Evolutionary conservation across 2,888 invertebrate genomes (phyloP), one percentile per base, ranked within the genome.

Genomic region (Omphaloscelis lunosa): DNA sequence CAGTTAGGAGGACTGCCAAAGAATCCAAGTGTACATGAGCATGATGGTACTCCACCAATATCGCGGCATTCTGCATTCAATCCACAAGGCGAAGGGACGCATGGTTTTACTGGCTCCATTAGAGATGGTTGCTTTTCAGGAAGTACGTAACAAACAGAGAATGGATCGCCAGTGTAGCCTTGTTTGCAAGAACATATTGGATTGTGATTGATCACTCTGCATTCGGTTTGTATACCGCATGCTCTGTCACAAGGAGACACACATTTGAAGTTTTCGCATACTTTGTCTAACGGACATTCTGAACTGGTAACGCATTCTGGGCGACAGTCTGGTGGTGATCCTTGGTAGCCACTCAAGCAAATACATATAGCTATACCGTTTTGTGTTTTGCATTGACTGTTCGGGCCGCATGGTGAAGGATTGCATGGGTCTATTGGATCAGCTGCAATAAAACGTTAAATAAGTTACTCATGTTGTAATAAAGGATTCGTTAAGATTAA

Each of bases 321-420:
- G 86, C 98, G 96, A 91, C 98, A 98, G 89, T 97, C 96, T 73
- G 98, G 98, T 80, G 98, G 98, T 77, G 97, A 97, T 65, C 98
- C 98, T 85, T 97, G 97, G 90, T 97, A 98, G 58, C 97, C 97
- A 72, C 97, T 97, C 70, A 97, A 92, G 91, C 98, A 98, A n/a
- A 97, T 97, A 92, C 98, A 98, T 72, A 98, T 97, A n/a, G 97
- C 97, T 92, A 97, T 93, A 65, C 95, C 95, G 89, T 97, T 97
- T 84, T 96, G 95, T 79, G 96, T 94, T 88, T 95, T 96, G 91
- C 97, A 98, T 89, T 97, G 97, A 79, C 97, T 97, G 92, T 98
- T 98, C 23, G 98, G 97, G 51, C 98, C 98, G 92, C 98, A 98
- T 7, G 98, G 98, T 51, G 98, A 98, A 67, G 98, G 98, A 86